Evolutionary conservation across 2,113 vertebrate species (phyloP), one percentile per base, ranked within the genome.

Genomic region (Salvelinus sp.): DNA sequence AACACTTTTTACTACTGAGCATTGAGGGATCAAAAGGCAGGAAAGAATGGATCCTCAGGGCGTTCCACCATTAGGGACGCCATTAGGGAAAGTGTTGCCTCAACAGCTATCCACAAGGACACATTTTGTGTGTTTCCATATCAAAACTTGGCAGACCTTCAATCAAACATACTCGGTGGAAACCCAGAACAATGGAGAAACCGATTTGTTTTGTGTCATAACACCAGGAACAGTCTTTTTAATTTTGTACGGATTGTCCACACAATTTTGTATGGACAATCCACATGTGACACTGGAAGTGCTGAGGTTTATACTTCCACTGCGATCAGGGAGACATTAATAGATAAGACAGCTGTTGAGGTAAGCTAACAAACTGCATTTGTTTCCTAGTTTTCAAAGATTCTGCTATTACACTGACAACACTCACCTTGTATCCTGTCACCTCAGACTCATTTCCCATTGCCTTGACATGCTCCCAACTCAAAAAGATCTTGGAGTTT

Each of bases 401-500:
- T 82, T 72, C 47, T 80, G 58, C 78, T 72, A 67, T 82, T 73
- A 44, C 70, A 75, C 82, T 76, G 69, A 84, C 72, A 87, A 6
- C 58, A 79, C 93, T 94, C 89, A 96, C 96, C 93, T 98, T 96
- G 86, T 97, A 97, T 82, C 96, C 96, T 62, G 95, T 81, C 67
- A 97, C 95, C 82, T 96, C 93, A 2, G 96, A 98, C 83, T 98
- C 95, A 48, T 96, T 97, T 86, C 95, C 94, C 95, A 94, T 94
- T 3, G 94, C 96, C 90, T 95, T 96, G 44, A 97, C 94, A 0
- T 95, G 95, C 67, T 97, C 95, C 95, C 95, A 98, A 79, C 96
- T 97, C 85, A 97, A 87, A 89, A 93, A 95, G 75, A 97, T 92
- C 89, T 95, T 96, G 18, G 96, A 97, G 83, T 96, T 93, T 79